These are phyloP conservation scores for Sebastiscus albofasciatus DNA, from an alignment of 2,797 vertebrate genomes.

Conservation along the genomic window DNA sequence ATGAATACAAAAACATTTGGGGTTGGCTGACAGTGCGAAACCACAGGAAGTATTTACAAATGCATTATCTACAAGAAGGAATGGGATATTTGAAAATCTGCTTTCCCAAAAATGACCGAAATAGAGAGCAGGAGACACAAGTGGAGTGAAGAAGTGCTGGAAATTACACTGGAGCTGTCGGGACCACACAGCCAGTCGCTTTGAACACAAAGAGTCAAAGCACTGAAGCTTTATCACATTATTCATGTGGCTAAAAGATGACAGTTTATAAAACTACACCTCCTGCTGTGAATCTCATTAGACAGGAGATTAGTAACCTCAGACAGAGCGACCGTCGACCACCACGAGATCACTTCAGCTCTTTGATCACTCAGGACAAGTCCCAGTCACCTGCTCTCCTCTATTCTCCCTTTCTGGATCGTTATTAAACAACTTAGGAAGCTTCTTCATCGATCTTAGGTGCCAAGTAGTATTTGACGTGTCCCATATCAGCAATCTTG, in stretches of 20 bases:
- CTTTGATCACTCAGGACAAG: constrained; percentile 27
- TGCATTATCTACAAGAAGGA: constrained; percentile 78
- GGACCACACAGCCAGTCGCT: constrained; percentile 7
- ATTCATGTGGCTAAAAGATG: not conserved
- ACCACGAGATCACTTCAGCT: not conserved
- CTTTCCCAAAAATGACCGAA: constrained; percentile 30
- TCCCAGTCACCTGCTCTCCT: constrained; percentile 24
- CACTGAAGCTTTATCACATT: not conserved
- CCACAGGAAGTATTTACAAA: constrained; percentile 81
- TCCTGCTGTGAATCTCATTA: constrained; percentile 4
- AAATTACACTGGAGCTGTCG: not conserved
- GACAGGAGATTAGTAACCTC: constrained; percentile 21
- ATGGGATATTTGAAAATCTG: constrained; percentile 22
- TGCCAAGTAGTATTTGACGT: constrained; percentile 95
- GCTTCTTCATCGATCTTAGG: constrained; percentile 95
- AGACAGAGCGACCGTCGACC: not conserved
- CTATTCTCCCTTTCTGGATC: constrained; percentile 17
- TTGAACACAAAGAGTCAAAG: constrained; percentile 1
- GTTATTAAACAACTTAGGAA: constrained; percentile 57
- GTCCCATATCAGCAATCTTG: constrained; percentile 97
- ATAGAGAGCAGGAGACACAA: constrained; percentile 16
- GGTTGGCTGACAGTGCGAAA: constrained; percentile 32
- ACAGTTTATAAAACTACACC: not conserved
- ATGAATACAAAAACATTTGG: constrained; percentile 74
- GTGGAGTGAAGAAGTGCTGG: constrained; percentile 37